Percentiles rank a stretch among this genome's conserved stretches.
These are phyloP conservation scores for Pterostichus niger DNA, from an alignment of 2,888 invertebrate genomes.

Conservation along the genomic window DNA sequence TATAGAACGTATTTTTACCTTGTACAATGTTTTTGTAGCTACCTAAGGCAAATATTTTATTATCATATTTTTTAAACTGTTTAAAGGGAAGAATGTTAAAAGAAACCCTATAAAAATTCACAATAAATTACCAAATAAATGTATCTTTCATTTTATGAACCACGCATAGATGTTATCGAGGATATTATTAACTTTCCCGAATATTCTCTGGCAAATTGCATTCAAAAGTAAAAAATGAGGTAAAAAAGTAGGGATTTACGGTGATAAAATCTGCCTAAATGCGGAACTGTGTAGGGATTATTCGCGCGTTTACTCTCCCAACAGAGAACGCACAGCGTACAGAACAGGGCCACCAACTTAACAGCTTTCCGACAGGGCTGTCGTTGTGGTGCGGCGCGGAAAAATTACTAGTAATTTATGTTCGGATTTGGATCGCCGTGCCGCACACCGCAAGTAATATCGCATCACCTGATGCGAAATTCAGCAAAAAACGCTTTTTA, in stretches of 20 bases:
- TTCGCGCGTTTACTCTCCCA: constrained; percentile 33
- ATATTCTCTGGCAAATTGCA: constrained; percentile 5
- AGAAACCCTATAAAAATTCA: no score
- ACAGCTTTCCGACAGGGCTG: constrained; percentile 45
- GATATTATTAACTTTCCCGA: not conserved
- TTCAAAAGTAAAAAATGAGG: not conserved
- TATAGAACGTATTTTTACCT: no score
- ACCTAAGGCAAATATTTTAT: no score
- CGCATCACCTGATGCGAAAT: constrained; percentile 45
- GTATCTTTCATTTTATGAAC: not conserved
- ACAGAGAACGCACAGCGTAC: not conserved
- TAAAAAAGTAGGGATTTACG: not conserved
- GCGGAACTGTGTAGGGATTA: constrained; percentile 33
- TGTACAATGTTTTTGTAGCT: no score
- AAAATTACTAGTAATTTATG: constrained; percentile 48
- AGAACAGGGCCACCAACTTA: constrained; percentile 39
- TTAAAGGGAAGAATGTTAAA: no score
- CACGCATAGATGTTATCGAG: not conserved
- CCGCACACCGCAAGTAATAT: constrained; percentile 1
- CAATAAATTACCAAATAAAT: not conserved
- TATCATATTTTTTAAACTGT: no score
- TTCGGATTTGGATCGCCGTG: constrained; percentile 24
- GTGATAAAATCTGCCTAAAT: constrained; percentile 41
- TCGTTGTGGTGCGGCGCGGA: not conserved
- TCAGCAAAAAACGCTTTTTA: constrained; percentile 44